Evolutionary conservation across 1,140 invertebrate genomes (phyloP), one percentile per base, ranked within the genome.

Genomic region (Nephila pilipes): DNA sequence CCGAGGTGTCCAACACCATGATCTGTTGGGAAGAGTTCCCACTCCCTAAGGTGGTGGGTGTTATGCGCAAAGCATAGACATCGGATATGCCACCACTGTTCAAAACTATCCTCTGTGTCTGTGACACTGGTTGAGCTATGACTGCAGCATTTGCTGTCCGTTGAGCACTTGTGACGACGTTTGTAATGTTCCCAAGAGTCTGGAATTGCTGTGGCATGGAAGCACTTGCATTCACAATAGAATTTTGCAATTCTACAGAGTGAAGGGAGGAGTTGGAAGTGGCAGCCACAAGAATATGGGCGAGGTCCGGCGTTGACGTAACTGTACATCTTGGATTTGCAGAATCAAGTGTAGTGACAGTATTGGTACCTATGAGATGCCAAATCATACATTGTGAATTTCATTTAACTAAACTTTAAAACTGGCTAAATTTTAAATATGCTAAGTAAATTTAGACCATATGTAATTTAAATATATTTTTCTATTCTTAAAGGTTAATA

Each of bases 141-240:
- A 81, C 69, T 36, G 89, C 46, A 54, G 38, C 65, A 55, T 36
- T 65, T 58, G 88, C 54, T 57, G 88, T 81, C 54, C 88, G 69
- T 81, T 90, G 88, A 81, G n/a, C 55, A 81, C 88, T 81, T 80
- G 88, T 90, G 29, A 81, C 88, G 18, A 81, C 88, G 29, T 90
- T 90, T 90, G 88, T 81, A 38, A 90, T 81, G 32, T 80, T 90
- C 32, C 88, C 88, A 25, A 90, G 20, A 80, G 88, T 90, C 22
- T 90, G 88, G 55, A 57, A 80, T 22, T 80, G 88, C 20, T 75
- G 87, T 22, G 54, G 32, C 65, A 75, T 75, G 63, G 80, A 54
- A 69, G 90, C 81, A 85, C 38, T 85, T 25, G 69, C 90, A 69
- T 55, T 85, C 38, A 85, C 90, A 54, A 75, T 69, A 4, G 80